These are phyloP conservation scores for Brachionus rotundiformis DNA, from an alignment of 1,140 invertebrate species.

Conservation along the genomic window DNA sequence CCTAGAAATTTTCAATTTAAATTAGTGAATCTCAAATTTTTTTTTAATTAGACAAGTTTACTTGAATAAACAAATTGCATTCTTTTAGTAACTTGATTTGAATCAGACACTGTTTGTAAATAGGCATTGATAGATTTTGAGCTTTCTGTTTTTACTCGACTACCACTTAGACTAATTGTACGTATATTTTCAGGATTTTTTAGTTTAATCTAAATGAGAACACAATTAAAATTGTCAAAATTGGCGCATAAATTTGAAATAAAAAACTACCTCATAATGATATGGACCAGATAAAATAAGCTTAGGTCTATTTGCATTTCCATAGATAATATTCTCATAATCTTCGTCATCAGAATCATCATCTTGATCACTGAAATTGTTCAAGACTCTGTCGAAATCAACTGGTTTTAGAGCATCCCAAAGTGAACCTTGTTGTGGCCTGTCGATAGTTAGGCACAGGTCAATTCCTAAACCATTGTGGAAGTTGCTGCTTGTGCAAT, in stretches of 20 bases:
- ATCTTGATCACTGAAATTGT: constrained; percentile 2
- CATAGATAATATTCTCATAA: background rate
- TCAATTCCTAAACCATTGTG: constrained; percentile 16
- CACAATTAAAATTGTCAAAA: too few species aligned
- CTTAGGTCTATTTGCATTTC: background rate
- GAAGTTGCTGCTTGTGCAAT: constrained; percentile 35
- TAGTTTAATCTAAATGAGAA: background rate
- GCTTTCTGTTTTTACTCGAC: background rate
- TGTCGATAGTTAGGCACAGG: constrained; percentile 5
- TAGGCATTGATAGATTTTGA: background rate
- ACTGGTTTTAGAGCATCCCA: constrained; percentile 15
- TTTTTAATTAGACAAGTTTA: background rate
- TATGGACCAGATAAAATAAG: constrained; percentile 35
- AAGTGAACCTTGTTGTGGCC: constrained; percentile 18
- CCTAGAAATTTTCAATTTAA: background rate
- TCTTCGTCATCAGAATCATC: constrained; percentile 37
- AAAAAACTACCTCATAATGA: background rate
- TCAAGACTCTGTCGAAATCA: constrained; percentile 12
- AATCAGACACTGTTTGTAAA: background rate
- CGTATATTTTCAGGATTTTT: constrained; percentile 46
- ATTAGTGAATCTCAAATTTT: too few species aligned
- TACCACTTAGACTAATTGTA: background rate
- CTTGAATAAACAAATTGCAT: constrained; percentile 17
- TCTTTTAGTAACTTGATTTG: constrained; percentile 18
- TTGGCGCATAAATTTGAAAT: too few species aligned